Conservation (phyloP, 2,797 vertebrate genomes). For the Lithobates sylvaticus region DNA sequence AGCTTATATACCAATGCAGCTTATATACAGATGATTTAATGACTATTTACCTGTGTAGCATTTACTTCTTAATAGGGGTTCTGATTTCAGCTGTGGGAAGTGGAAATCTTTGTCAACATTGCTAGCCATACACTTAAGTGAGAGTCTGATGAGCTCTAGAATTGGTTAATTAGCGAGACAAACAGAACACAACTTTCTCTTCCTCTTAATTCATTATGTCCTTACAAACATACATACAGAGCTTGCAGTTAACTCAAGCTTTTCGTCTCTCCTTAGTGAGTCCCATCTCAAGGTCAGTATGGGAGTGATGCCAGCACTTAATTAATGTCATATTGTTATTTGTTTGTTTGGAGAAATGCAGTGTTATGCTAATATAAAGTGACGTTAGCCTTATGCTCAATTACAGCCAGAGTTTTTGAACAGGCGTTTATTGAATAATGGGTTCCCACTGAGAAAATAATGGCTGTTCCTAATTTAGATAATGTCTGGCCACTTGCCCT, state of each 20-base stretch:
- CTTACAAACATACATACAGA: not conserved
- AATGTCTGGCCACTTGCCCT: constrained; percentile 25
- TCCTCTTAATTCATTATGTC: not conserved
- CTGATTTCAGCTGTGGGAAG: not conserved
- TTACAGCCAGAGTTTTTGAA: constrained; percentile 47
- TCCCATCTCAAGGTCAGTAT: constrained; percentile 46
- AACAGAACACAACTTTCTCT: not conserved
- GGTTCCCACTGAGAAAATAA: constrained; percentile 27
- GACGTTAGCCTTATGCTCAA: constrained; percentile 48
- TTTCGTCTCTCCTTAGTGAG: not conserved
- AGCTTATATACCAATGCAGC: too few relatives aligned
- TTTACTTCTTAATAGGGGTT: too few relatives aligned
- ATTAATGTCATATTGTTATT: constrained; percentile 54
- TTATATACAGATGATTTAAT: too few relatives aligned
- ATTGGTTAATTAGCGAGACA: not conserved
- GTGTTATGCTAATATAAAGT: constrained; percentile 47
- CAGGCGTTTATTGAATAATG: constrained; percentile 47
- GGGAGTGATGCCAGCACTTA: constrained; percentile 48
- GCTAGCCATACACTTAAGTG: not conserved
- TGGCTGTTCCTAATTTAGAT: constrained; percentile 22
- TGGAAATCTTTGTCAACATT: not conserved
- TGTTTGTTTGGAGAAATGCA: constrained; percentile 46
- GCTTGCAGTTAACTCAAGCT: constrained; percentile 1
- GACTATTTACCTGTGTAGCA: too few relatives aligned
- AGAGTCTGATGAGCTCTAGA: not conserved